A percentile compares a stretch with the other conserved stretches of the same genome.
Conservation (phyloP, 2,113 vertebrate genomes). For the Echinops telfairi region DNA sequence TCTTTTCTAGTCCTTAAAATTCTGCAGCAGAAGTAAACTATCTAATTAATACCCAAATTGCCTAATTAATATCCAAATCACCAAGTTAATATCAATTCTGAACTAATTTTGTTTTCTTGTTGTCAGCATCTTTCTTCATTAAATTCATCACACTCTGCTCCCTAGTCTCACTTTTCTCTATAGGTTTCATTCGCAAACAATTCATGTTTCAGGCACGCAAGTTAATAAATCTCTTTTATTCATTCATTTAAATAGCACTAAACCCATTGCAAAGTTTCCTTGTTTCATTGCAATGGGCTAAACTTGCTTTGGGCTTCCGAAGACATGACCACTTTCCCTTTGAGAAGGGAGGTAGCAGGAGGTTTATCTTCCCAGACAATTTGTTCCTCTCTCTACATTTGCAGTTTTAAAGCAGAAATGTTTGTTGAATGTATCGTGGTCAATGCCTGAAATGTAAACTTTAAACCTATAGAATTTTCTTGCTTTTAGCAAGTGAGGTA, state of each 20-base stretch:
- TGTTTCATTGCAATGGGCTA: conserved; percentile 43
- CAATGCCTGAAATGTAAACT: too few relatives aligned
- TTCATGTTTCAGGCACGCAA: conserved; percentile 41
- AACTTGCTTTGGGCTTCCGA: conserved; percentile 12
- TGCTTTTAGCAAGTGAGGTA: too few relatives aligned
- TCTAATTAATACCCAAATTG: conserved; percentile 64
- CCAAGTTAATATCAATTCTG: conserved; percentile 61
- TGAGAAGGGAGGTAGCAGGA: not conserved
- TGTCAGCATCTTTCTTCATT: conserved; percentile 50
- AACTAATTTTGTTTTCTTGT: not conserved
- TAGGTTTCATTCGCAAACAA: conserved; percentile 55
- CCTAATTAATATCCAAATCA: not conserved
- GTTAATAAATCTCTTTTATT: conserved; percentile 73
- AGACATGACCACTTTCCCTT: not conserved
- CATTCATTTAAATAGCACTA: conserved; percentile 62
- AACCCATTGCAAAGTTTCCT: conserved; percentile 55
- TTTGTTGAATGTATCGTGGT: too few relatives aligned
- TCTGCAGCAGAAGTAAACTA: conserved; percentile 72
- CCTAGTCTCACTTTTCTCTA: not conserved
- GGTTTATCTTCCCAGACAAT: not conserved
- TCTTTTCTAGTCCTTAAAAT: conserved; percentile 60
- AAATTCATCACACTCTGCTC: not conserved
- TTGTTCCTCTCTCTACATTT: not conserved
- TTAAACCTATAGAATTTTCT: too few relatives aligned
- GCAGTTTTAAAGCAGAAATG: too few relatives aligned